phyloP scores from a whole-genome alignment of 2,888 invertebrate genomes.

The Drepanosiphum platanoidis region DNA sequence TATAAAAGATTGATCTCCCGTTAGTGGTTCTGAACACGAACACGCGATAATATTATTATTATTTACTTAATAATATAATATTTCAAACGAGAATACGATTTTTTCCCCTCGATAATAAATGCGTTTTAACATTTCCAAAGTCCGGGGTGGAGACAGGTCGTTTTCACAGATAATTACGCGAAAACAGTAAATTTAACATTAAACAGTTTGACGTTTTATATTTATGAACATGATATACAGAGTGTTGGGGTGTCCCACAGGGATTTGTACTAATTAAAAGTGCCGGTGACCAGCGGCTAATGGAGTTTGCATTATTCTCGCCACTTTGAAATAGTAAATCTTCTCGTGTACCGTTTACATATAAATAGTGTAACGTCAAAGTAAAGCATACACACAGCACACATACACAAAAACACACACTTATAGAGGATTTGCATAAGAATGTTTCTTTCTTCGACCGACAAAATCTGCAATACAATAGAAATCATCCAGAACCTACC shows the following conservation, averaged over 20 bases:
- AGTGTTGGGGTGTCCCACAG: not conserved
- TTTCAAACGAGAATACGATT: not conserved
- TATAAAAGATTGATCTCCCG: conserved; percentile 23
- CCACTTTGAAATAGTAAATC: not conserved
- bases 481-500: too few relatives aligned
- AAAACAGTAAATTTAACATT: not conserved
- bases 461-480: not conserved
- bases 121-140: not conserved
- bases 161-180: not conserved
- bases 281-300: not conserved
- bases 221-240: not conserved
- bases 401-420: not conserved
- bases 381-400: not conserved
- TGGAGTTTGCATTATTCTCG: not conserved
- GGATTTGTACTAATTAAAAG: not conserved
- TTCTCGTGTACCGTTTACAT: not conserved
- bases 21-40: conserved; percentile 27
- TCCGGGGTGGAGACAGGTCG: not conserved
- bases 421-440: too few relatives aligned
- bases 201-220: not conserved
- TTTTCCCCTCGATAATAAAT: not conserved
- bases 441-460: not conserved
- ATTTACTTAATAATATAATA: not conserved
- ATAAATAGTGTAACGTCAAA: not conserved
- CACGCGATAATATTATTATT: not conserved